Evolutionary conservation across 35 echinoderm and acorn worm species (phyloP).

Genomic region (Ophioderma brevispina): DNA sequence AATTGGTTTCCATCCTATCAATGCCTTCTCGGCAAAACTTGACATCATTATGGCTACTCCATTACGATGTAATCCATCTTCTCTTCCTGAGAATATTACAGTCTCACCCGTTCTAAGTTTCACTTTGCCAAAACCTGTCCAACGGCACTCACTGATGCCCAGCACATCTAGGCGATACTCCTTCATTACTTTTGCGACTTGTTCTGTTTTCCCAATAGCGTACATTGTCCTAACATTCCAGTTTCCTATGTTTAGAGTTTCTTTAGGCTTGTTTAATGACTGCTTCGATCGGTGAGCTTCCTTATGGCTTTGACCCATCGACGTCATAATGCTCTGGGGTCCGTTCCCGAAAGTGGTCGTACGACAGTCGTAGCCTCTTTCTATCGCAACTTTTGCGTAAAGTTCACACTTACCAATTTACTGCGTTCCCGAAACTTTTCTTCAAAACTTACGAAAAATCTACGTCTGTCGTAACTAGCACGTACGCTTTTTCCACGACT

Average conservation of each 20-base stretch:
- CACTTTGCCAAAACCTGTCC: conserved; percentile 1
- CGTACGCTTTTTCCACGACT: too few relatives aligned
- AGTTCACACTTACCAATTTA: too few relatives aligned
- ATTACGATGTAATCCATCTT: neutral
- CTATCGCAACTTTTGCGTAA: too few relatives aligned
- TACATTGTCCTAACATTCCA: conserved; percentile 55
- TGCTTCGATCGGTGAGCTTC: conserved; percentile 23
- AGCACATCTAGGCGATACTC: neutral
- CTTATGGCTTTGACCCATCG: conserved; percentile 49
- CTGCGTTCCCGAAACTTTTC: too few relatives aligned
- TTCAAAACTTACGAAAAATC: too few relatives aligned
- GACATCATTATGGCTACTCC: neutral
- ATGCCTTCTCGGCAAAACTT: neutral
- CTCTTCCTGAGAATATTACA: neutral
- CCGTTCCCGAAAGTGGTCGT: too few relatives aligned
- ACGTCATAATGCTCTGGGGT: too few relatives aligned
- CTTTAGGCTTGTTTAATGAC: neutral
- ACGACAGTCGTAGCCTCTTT: too few relatives aligned
- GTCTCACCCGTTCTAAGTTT: neutral
- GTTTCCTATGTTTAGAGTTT: conserved; percentile 4
- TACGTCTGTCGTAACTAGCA: too few relatives aligned
- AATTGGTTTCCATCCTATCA: neutral
- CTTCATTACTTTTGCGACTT: conserved; percentile 46
- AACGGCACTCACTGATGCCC: neutral
- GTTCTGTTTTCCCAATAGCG: conserved; percentile 14